phyloP scores from a whole-genome alignment of 2,797 vertebrate species.

The Centroberyx gerrardi region DNA sequence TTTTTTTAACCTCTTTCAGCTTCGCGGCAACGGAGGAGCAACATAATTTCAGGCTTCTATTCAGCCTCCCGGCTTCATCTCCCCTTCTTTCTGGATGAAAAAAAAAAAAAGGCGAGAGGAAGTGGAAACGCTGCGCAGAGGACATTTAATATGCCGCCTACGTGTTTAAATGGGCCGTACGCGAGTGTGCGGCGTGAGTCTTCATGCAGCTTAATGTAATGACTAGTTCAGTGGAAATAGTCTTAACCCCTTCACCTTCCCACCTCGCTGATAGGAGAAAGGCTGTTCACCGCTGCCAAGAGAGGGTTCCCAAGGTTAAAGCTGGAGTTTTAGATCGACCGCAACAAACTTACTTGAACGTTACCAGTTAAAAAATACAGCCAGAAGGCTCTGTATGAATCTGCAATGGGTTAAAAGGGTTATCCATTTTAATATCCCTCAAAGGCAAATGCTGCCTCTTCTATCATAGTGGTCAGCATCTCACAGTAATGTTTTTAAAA shows the following conservation, averaged over 20 bases:
- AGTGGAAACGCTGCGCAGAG: constrained; percentile 49
- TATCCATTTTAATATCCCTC: constrained; percentile 27
- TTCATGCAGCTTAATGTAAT: constrained; percentile 55
- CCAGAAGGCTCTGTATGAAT: constrained; percentile 40
- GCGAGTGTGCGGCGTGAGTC: constrained; percentile 24
- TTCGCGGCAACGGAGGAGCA: constrained; percentile 41
- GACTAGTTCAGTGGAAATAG: constrained; percentile 43
- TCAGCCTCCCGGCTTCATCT: constrained; percentile 59
- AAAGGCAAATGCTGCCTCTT: constrained; percentile 31
- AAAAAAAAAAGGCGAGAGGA: constrained; percentile 24
- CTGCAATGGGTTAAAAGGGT: constrained; percentile 49
- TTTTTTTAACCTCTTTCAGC: constrained; percentile 71
- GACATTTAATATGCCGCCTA: constrained; percentile 64
- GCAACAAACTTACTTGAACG: neutral
- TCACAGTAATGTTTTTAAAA: constrained; percentile 14
- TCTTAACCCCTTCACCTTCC: constrained; percentile 49
- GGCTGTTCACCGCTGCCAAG: constrained; percentile 22
- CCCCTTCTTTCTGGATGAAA: constrained; percentile 26
- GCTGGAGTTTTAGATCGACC: constrained; percentile 17
- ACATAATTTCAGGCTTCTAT: constrained; percentile 59
- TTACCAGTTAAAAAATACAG: constrained; percentile 14
- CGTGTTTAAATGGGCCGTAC: constrained; percentile 61
- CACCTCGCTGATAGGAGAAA: constrained; percentile 31
- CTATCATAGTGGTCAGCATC: constrained; percentile 4
- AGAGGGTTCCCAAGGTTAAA: constrained; percentile 36